Percentiles rank a stretch among this genome's conserved stretches.
phyloP scores from a whole-genome alignment of 2,888 invertebrate species.

The Siphlonurus alternatus region DNA sequence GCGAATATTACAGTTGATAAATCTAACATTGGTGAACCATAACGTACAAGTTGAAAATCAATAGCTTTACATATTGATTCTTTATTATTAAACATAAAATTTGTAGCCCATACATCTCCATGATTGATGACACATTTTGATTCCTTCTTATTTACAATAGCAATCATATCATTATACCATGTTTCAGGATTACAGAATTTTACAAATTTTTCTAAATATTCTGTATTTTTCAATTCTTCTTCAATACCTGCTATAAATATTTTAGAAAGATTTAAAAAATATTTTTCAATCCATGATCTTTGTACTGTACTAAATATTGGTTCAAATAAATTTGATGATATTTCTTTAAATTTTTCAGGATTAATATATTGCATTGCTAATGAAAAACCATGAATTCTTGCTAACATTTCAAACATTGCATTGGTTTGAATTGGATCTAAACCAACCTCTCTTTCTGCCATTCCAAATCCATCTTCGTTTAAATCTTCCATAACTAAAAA shows the following conservation, averaged over 20 bases:
- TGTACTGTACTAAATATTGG: no score
- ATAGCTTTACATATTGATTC: conserved; percentile 12
- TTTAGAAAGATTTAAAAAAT: no score
- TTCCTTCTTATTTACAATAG: not conserved
- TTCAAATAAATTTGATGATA: no score
- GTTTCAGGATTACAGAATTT: no score
- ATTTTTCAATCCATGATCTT: no score
- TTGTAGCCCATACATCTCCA: conserved; percentile 12
- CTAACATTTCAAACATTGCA: conserved; percentile 14
- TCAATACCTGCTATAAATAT: no score
- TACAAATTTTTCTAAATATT: no score
- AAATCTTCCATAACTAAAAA: conserved; percentile 15
- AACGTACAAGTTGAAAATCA: conserved; percentile 16
- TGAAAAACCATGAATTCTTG: conserved; percentile 12
- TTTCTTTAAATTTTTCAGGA: conserved; percentile 3
- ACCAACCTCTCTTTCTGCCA: conserved; percentile 12
- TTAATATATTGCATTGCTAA: conserved; percentile 7
- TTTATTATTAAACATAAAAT: conserved; percentile 10
- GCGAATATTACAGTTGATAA: conserved; percentile 16
- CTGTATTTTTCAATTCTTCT: no score
- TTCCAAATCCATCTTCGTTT: conserved; percentile 13
- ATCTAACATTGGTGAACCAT: conserved; percentile 13
- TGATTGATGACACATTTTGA: conserved; percentile 8
- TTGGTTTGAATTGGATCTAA: conserved; percentile 12
- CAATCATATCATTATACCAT: no score